phyloP scores from a whole-genome alignment of 2,888 invertebrate genomes.

The Trissolcus japonicus region DNA sequence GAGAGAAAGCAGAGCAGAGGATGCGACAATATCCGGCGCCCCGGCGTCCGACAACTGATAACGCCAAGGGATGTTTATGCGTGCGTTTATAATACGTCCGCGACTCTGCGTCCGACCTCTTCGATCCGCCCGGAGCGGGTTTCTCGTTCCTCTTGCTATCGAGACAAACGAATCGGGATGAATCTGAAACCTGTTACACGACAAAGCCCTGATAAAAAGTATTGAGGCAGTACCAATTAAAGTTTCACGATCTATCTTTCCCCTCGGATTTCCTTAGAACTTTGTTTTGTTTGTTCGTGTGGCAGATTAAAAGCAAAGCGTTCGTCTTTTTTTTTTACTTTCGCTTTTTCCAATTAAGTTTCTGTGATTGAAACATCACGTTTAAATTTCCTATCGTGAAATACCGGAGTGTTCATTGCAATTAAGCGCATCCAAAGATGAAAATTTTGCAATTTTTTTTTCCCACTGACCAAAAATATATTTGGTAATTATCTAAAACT shows the following conservation, averaged over 20 bases:
- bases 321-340: not conserved
- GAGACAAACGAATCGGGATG: slow-evolving; percentile 43
- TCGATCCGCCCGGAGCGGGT: slow-evolving; percentile 60
- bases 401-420: too few species aligned
- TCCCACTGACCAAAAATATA: too few species aligned
- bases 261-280: not conserved
- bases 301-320: not conserved
- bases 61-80: slow-evolving; percentile 76
- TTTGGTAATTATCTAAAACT: too few species aligned
- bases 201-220: slow-evolving; percentile 35
- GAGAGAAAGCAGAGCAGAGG: slow-evolving; percentile 72
- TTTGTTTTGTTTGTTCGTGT: slow-evolving; percentile 4
- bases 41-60: slow-evolving; percentile 77
- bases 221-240: slow-evolving; percentile 42
- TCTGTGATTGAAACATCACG: too few species aligned
- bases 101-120: slow-evolving; percentile 66
- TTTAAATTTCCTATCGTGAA: too few species aligned
- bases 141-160: slow-evolving; percentile 43
- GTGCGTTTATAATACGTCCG: slow-evolving; percentile 73
- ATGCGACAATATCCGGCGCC: slow-evolving; percentile 77
- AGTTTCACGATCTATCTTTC: slow-evolving; percentile 17
- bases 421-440: too few species aligned
- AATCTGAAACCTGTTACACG: slow-evolving; percentile 55
- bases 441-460: too few species aligned
- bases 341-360: not conserved